Conservation (phyloP, 2,888 invertebrate species). For the Agrotis ipsilon region DNA sequence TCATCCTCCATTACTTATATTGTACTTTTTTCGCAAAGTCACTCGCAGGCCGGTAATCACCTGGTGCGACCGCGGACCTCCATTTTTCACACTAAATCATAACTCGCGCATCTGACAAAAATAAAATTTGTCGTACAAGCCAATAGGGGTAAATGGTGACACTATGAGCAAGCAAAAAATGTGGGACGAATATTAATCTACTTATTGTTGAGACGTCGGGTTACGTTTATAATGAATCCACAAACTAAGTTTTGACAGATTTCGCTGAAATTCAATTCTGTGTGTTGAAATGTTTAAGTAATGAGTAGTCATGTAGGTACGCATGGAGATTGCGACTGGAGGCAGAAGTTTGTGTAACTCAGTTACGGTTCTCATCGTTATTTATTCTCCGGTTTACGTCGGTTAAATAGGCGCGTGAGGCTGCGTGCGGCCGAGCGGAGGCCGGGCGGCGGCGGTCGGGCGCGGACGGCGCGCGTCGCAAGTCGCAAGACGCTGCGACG, state of each 20-base stretch:
- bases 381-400: conserved; percentile 55
- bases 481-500: conserved; percentile 85
- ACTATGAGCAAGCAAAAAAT: conserved; percentile 84
- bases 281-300: conserved; percentile 44
- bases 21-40: conserved; percentile 91
- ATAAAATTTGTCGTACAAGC: conserved; percentile 90
- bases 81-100: conserved; percentile 91
- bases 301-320: conserved; percentile 38
- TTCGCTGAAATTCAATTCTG: conserved; percentile 39
- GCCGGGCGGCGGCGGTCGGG: conserved; percentile 61
- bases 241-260: conserved; percentile 42
- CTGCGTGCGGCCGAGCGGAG: conserved; percentile 60
- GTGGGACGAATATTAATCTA: conserved; percentile 74
- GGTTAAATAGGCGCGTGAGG: conserved; percentile 58
- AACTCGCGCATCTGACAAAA: conserved; percentile 90
- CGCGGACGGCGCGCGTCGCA: conserved; percentile 69
- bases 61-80: conserved; percentile 88
- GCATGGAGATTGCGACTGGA: conserved; percentile 42
- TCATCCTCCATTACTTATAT: conserved; percentile 91
- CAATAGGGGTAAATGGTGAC: conserved; percentile 88
- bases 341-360: conserved; percentile 49
- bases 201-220: conserved; percentile 68
- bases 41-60: conserved; percentile 91
- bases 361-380: conserved; percentile 54
- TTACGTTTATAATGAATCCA: conserved; percentile 61